Evolutionary conservation across 2,113 vertebrate species (phyloP).

Genomic region (Chionomys nivalis): DNA sequence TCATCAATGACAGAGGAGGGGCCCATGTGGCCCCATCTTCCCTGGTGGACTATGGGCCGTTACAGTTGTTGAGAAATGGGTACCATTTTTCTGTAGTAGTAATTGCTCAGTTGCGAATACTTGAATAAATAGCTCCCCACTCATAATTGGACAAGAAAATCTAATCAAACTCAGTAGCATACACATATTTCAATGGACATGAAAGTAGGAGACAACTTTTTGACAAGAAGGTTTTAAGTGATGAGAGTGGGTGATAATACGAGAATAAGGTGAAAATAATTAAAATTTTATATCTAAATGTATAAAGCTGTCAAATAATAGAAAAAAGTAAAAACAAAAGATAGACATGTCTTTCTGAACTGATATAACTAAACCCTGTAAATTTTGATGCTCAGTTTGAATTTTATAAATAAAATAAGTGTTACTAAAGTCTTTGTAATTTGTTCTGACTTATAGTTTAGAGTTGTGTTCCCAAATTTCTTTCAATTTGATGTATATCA

Average conservation of each 20-base stretch:
- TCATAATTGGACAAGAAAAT: not conserved
- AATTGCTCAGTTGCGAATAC: not conserved
- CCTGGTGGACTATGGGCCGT: too few species aligned
- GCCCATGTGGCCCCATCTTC: not conserved
- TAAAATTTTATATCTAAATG: not conserved
- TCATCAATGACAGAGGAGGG: not conserved
- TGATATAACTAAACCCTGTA: not conserved
- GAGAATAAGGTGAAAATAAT: not conserved
- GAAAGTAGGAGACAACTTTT: not conserved
- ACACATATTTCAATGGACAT: not conserved
- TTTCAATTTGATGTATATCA: not conserved
- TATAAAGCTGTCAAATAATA: not conserved
- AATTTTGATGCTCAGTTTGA: not conserved
- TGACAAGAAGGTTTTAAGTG: too few species aligned
- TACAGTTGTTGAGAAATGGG: not conserved
- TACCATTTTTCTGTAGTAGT: not conserved
- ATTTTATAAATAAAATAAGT: not conserved
- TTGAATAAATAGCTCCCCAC: not conserved
- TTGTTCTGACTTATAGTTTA: not conserved
- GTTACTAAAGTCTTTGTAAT: not conserved
- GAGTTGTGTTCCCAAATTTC: not conserved
- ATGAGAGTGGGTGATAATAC: too few species aligned
- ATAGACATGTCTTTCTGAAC: not conserved
- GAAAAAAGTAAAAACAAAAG: not conserved
- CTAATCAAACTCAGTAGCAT: not conserved